phyloP scores from a whole-genome alignment of 2,888 invertebrate genomes.

The Oeneis ivallda region DNA sequence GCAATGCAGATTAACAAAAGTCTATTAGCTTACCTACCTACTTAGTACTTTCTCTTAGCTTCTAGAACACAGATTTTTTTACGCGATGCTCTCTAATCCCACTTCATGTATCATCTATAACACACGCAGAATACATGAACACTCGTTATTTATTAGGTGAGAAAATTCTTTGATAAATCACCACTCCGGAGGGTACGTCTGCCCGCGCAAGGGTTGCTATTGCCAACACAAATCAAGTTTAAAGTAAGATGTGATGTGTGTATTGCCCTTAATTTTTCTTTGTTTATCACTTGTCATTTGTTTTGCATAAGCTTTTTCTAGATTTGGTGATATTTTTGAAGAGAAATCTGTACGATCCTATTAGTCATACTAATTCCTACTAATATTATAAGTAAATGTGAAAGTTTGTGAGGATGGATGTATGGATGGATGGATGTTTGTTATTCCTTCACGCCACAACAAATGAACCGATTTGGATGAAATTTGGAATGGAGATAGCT shows the following conservation, averaged over 20 bases:
- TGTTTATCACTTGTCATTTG: slow-evolving; percentile 22
- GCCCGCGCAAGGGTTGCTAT: slow-evolving; percentile 44
- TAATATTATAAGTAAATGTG: too few relatives aligned
- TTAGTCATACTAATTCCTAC: too few relatives aligned
- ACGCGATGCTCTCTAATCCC: not conserved
- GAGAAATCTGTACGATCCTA: too few relatives aligned
- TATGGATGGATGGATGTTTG: too few relatives aligned
- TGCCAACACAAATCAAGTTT: slow-evolving; percentile 41
- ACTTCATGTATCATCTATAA: slow-evolving; percentile 48
- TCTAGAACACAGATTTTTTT: not conserved
- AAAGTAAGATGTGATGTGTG: slow-evolving; percentile 32
- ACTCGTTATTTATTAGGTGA: slow-evolving; percentile 39
- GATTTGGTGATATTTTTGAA: not conserved
- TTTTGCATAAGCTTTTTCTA: slow-evolving; percentile 10
- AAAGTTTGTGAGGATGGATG: too few relatives aligned
- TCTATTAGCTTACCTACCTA: too few relatives aligned
- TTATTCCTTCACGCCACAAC: too few relatives aligned
- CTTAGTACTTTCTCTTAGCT: not conserved
- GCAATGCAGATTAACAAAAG: too few relatives aligned
- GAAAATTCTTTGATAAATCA: slow-evolving; percentile 52
- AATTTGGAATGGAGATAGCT: too few relatives aligned
- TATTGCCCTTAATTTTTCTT: slow-evolving; percentile 28
- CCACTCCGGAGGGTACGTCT: slow-evolving; percentile 43
- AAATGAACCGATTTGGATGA: too few relatives aligned
- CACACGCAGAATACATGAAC: slow-evolving; percentile 41